Base-by-base conservation (phyloP, 2,888 invertebrate genomes). In the Epinotia nisella region DNA sequence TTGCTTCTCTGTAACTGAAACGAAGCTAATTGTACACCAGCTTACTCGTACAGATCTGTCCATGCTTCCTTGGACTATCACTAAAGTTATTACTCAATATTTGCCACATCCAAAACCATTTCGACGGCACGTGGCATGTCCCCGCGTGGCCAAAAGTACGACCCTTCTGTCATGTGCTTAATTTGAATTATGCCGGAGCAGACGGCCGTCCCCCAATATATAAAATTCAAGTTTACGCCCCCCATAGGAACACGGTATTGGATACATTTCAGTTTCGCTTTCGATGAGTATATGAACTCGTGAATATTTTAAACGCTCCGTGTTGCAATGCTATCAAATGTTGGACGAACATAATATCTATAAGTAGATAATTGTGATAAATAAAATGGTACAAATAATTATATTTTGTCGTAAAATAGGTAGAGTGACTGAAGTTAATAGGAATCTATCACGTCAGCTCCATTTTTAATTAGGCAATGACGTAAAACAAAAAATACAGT, bases 161-260 rank as follows among this genome's bases (percentile, higher is more conserved):
- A 83, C 88, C 90, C 88, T 80, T 83, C 87, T 88, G 89, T 88
- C 90, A 87, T 84, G 87, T 83, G 88, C 88, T 89, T 92, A 91
- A 92, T 92, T 91, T 91, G 91, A 92, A 91, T 92, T 90, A 92
- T 90, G 87, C 81, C 81, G 82, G 86, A 83, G 80, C 86, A 85
- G 87, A 85, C 87, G 82, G 81, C 84, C 79, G 76, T 79, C 79
- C 82, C 80, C 81, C 85, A 80, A 84, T 86, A 86, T 86, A 89
- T 87, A 88, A 86, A 88, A 86, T 86, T 86, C 87, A 82, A 83
- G 83, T 86, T 85, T 83, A 85, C 82, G 75, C 76, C 81, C 79
- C 84, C 85, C 81, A 58, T 61, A 83, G 80, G 85, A 77, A 74
- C 68, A 75, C 76, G 78, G 77, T 78, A 81, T 79, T 77, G 81